Evolutionary conservation across 2,888 invertebrate genomes (phyloP).

Genomic region (Polietes domitor): DNA sequence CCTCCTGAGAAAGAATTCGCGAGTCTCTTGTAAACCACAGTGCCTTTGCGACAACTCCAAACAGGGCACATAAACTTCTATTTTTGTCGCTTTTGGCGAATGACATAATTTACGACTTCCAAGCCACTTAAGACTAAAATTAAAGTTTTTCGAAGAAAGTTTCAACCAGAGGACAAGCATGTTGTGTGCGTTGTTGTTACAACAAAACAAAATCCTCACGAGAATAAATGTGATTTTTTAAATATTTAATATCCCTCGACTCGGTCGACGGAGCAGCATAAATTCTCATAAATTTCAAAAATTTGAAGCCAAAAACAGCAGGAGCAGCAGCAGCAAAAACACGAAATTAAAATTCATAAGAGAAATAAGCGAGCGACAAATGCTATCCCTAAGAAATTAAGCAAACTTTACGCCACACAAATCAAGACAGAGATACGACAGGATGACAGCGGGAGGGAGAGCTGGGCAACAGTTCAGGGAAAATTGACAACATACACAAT

Average conservation of each 20-base stretch:
- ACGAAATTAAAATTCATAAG: constrained; percentile 15
- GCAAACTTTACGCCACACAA: no score
- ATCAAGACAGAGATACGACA: no score
- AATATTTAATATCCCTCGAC: constrained; percentile 7
- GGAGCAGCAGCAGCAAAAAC: not conserved
- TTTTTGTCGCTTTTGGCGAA: no score
- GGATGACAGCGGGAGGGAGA: no score
- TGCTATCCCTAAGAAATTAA: no score
- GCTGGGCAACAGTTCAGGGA: no score
- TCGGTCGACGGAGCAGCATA: not conserved
- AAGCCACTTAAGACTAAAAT: not conserved
- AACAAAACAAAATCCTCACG: not conserved
- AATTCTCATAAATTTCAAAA: constrained; percentile 23
- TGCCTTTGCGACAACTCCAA: no score
- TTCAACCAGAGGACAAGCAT: not conserved
- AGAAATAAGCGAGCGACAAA: no score
- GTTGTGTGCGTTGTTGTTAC: not conserved
- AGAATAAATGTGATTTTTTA: not conserved
- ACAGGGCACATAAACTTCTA: no score
- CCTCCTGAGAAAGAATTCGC: no score
- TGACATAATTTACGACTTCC: constrained; percentile 1
- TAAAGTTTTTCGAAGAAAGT: constrained; percentile 17
- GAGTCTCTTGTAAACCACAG: no score
- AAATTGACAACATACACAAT: no score
- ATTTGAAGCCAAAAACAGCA: not conserved